A percentile compares a stretch with the other conserved stretches of the same genome.
Evolutionary conservation across 2,113 vertebrate genomes (phyloP).

Genomic region (Phrynosoma platyrhinos): DNA sequence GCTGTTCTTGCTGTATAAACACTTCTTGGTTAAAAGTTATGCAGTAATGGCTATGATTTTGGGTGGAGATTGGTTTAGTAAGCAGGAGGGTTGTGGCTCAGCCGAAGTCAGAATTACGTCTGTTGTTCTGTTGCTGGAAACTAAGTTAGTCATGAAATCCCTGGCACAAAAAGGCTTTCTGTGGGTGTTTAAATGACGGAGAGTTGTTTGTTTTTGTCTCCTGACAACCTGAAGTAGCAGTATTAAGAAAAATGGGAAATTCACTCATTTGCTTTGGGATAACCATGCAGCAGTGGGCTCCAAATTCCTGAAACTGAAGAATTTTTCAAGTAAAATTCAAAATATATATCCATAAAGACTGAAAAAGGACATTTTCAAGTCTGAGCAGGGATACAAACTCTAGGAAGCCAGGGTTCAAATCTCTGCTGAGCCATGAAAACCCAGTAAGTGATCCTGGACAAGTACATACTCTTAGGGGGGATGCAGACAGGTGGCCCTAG

Average conservation of each 20-base stretch:
- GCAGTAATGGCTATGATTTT: conserved; percentile 44
- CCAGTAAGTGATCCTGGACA: no score
- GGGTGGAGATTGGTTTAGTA: conserved; percentile 49
- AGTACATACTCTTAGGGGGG: no score
- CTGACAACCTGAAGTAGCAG: conserved; percentile 41
- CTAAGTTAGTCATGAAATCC: conserved; percentile 20
- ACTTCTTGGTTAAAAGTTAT: conserved; percentile 38
- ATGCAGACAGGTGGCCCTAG: no score
- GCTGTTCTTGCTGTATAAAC: conserved; percentile 44
- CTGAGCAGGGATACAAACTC: background rate
- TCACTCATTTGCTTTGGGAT: background rate
- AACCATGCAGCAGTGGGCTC: background rate
- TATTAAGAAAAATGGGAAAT: background rate
- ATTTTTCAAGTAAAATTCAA: background rate
- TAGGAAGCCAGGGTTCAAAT: background rate
- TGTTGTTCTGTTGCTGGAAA: conserved; percentile 52
- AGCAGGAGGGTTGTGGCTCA: conserved; percentile 5
- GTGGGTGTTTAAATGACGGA: background rate
- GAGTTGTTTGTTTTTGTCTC: background rate
- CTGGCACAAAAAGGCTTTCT: background rate
- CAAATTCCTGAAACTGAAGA: background rate
- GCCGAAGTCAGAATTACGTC: conserved; percentile 46
- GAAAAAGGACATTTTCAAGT: background rate
- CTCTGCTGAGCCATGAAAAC: background rate
- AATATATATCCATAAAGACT: background rate